Conservation (phyloP, 2,113 vertebrate species). For the Nettapus auritus region DNA sequence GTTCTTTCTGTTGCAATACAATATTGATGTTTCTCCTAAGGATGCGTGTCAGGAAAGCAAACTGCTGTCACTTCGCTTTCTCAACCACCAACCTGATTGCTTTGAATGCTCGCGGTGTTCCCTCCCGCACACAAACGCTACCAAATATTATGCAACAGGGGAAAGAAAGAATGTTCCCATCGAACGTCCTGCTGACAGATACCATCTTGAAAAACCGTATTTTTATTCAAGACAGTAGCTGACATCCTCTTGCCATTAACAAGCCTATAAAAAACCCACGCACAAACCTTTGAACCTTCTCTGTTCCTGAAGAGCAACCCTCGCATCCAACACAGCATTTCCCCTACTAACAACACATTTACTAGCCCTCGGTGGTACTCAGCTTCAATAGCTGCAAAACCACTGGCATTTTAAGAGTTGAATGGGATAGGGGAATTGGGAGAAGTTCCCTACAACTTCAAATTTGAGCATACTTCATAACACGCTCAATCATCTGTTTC, state of each 20-base stretch:
- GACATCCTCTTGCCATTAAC: background rate
- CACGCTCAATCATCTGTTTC: background rate
- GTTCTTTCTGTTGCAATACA: background rate
- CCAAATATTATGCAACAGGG: background rate
- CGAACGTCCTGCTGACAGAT: background rate
- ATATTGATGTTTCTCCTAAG: background rate
- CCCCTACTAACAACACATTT: background rate
- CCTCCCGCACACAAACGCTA: background rate
- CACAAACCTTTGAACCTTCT: background rate
- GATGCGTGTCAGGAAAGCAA: background rate
- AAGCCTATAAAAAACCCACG: background rate
- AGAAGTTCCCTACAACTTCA: background rate
- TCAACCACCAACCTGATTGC: background rate
- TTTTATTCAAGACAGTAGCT: background rate
- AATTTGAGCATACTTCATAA: background rate
- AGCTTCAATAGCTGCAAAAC: background rate
- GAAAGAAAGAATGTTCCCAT: background rate
- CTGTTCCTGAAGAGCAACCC: constrained; percentile 7
- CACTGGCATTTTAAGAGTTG: background rate
- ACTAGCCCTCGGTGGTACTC: background rate
- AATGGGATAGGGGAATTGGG: background rate
- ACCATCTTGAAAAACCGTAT: background rate
- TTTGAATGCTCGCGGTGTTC: background rate
- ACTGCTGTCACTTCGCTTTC: background rate
- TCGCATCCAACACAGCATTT: background rate